phyloP scores from a whole-genome alignment of 2,797 vertebrate genomes.

The Moxostoma hubbsi region DNA sequence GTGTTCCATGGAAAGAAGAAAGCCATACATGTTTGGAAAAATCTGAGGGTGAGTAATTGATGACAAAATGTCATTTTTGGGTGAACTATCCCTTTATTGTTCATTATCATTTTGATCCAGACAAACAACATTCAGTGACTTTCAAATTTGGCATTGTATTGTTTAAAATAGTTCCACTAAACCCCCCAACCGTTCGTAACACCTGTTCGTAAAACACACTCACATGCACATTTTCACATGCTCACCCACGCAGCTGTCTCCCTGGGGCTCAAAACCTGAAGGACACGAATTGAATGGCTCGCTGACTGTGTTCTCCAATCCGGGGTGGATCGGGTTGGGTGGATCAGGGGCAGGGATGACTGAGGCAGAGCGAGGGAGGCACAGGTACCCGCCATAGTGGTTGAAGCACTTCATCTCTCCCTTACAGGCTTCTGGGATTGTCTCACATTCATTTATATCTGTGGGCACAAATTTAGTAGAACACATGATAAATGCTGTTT shows the following conservation, averaged over 20 bases:
- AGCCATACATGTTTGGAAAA: too few relatives aligned
- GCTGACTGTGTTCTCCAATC: constrained; percentile 54
- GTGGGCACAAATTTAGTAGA: constrained; percentile 28
- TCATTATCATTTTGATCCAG: neutral
- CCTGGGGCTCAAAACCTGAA: constrained; percentile 84
- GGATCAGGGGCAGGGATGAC: constrained; percentile 83
- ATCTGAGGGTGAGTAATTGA: too few relatives aligned
- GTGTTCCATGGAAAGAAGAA: too few relatives aligned
- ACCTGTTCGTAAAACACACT: constrained; percentile 39
- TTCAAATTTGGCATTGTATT: constrained; percentile 18
- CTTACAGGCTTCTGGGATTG: constrained; percentile 90
- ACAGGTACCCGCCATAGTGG: constrained; percentile 92
- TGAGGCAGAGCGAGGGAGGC: constrained; percentile 88
- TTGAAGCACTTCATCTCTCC: constrained; percentile 96
- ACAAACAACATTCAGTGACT: constrained; percentile 3
- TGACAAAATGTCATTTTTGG: too few relatives aligned
- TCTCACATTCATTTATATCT: constrained; percentile 94
- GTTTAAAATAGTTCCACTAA: constrained; percentile 7
- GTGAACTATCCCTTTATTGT: neutral
- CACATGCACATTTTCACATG: constrained; percentile 1
- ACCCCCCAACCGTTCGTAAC: constrained; percentile 14
- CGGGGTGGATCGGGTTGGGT: constrained; percentile 62
- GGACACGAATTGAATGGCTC: constrained; percentile 81
- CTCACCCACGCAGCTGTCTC: constrained; percentile 87
- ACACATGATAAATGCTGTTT: too few relatives aligned